These are phyloP conservation scores for Paradoxurus hermaphroditus DNA, from an alignment of 2,113 vertebrate species.

Conservation along the genomic window DNA sequence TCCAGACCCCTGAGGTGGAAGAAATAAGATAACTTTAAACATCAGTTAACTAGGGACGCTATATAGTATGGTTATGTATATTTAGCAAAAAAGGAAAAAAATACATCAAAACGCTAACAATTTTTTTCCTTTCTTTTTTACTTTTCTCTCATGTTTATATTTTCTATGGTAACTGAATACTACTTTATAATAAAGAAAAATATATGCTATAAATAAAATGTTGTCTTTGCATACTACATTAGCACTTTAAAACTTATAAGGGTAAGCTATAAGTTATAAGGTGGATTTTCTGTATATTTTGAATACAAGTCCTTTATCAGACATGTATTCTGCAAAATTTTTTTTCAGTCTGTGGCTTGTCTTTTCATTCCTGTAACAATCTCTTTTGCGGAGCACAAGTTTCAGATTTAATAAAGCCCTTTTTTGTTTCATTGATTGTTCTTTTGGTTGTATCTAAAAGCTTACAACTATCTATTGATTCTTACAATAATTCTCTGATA, in stretches of 20 bases:
- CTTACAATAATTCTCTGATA: background rate
- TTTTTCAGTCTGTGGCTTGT: background rate
- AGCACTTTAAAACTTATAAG: background rate
- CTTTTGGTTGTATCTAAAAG: background rate
- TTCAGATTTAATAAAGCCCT: background rate
- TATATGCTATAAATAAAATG: background rate
- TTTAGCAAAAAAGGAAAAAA: slow-evolving; percentile 1
- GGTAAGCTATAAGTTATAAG: no score
- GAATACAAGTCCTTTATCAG: background rate
- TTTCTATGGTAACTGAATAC: background rate
- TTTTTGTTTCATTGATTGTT: background rate
- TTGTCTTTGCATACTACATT: background rate
- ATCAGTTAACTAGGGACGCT: background rate
- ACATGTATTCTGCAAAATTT: background rate
- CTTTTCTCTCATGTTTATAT: background rate
- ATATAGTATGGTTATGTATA: background rate
- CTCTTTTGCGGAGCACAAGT: background rate
- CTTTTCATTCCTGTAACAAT: background rate
- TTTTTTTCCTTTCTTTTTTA: background rate
- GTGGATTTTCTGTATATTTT: background rate
- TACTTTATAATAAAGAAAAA: background rate
- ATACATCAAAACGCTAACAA: background rate
- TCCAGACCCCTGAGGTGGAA: background rate
- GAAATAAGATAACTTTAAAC: slow-evolving; percentile 16
- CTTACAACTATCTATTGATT: background rate